These are phyloP conservation scores for Conopomorpha cramerella DNA, from an alignment of 1,140 invertebrate species.

Conservation along the genomic window DNA sequence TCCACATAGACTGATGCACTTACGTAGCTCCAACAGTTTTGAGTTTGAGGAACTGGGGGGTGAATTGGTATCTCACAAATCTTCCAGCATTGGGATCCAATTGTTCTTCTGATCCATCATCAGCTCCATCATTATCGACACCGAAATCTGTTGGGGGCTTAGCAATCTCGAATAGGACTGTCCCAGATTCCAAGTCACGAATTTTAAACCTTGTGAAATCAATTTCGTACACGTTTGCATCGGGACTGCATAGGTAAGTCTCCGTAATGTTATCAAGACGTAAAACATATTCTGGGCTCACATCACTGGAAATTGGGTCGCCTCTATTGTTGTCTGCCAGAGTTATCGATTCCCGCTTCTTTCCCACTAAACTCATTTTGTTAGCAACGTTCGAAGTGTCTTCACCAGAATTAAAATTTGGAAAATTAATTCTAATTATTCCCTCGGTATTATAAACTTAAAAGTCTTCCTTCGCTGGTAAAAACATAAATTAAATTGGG, in stretches of 20 bases:
- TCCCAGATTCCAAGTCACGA: slow-evolving; percentile 90
- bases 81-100: slow-evolving; percentile 89
- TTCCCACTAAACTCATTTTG: slow-evolving; percentile 45
- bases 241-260: slow-evolving; percentile 88
- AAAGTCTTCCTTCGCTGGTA: too few relatives aligned
- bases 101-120: slow-evolving; percentile 65
- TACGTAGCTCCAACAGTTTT: slow-evolving; percentile 96
- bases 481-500: too few relatives aligned
- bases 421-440: too few relatives aligned
- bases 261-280: slow-evolving; percentile 66
- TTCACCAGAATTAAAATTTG: slow-evolving; percentile 1
- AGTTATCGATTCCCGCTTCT: slow-evolving; percentile 52
- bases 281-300: slow-evolving; percentile 68
- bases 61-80: slow-evolving; percentile 97
- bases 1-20: slow-evolving; percentile 50
- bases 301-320: slow-evolving; percentile 31
- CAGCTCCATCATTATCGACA: slow-evolving; percentile 65
- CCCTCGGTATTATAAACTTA: too few relatives aligned
- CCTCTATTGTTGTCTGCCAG: slow-evolving; percentile 29
- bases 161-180: slow-evolving; percentile 95
- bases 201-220: slow-evolving; percentile 98
- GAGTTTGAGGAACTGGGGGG: slow-evolving; percentile 92
- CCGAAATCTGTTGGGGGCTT: slow-evolving; percentile 81
- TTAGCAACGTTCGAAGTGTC: slow-evolving; percentile 9
- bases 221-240: slow-evolving; percentile 96